Conservation (phyloP, 2,888 invertebrate species). For the Alentia gelatinosa region DNA sequence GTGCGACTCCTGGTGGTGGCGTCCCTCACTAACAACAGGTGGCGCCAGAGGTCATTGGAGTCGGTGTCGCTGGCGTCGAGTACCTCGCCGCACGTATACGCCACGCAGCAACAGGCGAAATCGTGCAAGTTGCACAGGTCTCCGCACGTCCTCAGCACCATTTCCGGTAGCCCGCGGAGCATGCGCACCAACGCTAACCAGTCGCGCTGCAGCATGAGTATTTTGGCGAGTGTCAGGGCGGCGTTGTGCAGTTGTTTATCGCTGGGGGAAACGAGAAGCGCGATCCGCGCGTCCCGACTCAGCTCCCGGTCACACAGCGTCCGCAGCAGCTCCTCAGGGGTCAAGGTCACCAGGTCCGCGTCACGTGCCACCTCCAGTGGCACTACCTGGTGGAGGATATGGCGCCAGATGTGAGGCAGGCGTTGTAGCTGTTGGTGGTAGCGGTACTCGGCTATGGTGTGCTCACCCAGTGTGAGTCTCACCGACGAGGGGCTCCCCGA, state of each 20-base stretch:
- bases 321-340: not conserved
- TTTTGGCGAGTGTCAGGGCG: constrained; percentile 69
- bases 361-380: constrained; percentile 12
- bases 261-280: constrained; percentile 73
- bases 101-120: constrained; percentile 70
- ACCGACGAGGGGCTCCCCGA: not conserved
- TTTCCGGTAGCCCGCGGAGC: constrained; percentile 71
- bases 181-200: constrained; percentile 71
- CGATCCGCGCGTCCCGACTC: constrained; percentile 71
- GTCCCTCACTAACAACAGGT: constrained; percentile 59
- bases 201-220: constrained; percentile 68
- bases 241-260: constrained; percentile 69
- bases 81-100: not conserved
- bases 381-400: constrained; percentile 62
- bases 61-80: constrained; percentile 2
- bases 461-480: not conserved
- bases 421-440: constrained; percentile 74
- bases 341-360: not conserved
- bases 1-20: constrained; percentile 68
- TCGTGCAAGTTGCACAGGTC: constrained; percentile 71
- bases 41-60: constrained; percentile 43
- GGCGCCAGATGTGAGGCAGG: constrained; percentile 73
- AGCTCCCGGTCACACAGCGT: not conserved
- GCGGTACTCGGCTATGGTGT: constrained; percentile 74
- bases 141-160: constrained; percentile 64